phyloP scores from a whole-genome alignment of 2,888 invertebrate species.

The Dugesia japonica region DNA sequence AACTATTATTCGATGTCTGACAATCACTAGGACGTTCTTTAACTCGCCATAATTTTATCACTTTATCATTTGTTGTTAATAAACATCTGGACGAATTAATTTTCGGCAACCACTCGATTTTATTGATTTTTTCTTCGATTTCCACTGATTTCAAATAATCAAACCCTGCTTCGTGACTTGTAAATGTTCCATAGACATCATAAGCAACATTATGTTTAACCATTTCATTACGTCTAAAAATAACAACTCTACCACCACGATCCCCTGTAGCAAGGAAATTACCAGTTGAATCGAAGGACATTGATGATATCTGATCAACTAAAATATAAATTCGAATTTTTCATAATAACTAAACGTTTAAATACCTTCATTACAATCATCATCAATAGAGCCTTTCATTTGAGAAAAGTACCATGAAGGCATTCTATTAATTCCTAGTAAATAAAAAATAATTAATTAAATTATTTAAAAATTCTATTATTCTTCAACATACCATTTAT shows the following conservation, averaged over 20 bases:
- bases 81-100: constrained; percentile 95
- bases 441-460: no score
- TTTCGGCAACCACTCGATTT: constrained; percentile 89
- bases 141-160: constrained; percentile 98
- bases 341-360: no score
- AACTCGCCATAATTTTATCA: constrained; percentile 86
- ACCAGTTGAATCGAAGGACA: constrained; percentile 97
- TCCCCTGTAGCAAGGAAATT: constrained; percentile 95
- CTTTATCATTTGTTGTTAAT: constrained; percentile 94
- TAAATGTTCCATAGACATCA: constrained; percentile 98
- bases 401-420: constrained; percentile 9
- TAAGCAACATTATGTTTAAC: constrained; percentile 68
- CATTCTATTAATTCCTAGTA: background rate
- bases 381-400: background rate
- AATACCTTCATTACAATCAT: constrained; percentile 1
- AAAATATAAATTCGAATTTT: no score
- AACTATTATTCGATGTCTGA: no score
- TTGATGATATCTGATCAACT: constrained; percentile 65
- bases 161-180: constrained; percentile 98
- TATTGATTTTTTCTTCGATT: constrained; percentile 99
- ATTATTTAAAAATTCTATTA: no score
- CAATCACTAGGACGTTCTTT: constrained; percentile 74
- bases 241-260: constrained; percentile 95
- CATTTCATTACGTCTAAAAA: constrained; percentile 61
- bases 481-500: no score